phyloP scores from a whole-genome alignment of 2,113 vertebrate species.

The Nesoenas mayeri region DNA sequence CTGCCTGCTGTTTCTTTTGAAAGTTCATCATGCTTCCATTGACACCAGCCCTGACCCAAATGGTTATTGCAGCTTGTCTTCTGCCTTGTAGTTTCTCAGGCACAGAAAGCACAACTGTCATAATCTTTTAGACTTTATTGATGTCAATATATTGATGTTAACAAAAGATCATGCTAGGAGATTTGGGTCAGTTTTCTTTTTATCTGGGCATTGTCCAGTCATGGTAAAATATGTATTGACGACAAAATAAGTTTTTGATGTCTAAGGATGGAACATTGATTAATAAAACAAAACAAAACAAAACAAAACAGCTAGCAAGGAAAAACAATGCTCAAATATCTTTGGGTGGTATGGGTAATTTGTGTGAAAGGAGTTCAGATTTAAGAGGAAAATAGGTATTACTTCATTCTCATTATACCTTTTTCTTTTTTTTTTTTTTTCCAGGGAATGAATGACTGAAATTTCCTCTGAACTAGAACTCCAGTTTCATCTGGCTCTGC shows the following conservation, averaged over 20 bases:
- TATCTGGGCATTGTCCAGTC: background rate
- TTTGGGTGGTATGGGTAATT: background rate
- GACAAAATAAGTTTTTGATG: background rate
- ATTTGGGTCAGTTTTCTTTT: background rate
- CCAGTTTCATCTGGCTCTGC: background rate
- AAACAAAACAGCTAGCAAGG: background rate
- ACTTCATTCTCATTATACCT: background rate
- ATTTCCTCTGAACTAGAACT: background rate
- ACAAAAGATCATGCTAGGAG: background rate
- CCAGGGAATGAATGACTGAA: background rate
- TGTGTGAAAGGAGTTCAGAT: background rate
- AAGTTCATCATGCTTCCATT: background rate
- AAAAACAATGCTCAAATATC: background rate
- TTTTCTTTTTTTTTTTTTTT: no score
- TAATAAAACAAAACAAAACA: background rate
- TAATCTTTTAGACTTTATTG: background rate
- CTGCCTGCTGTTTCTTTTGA: constrained; percentile 37
- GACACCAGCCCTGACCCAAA: constrained; percentile 33
- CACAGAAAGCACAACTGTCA: background rate
- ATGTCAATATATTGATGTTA: constrained; percentile 13
- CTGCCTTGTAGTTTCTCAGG: background rate
- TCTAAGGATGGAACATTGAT: background rate
- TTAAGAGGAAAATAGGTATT: background rate
- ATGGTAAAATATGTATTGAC: background rate
- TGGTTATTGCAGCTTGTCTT: constrained; percentile 13